These are phyloP conservation scores for Hypanus sabinus DNA, from an alignment of 2,113 vertebrate genomes.

Conservation along the genomic window DNA sequence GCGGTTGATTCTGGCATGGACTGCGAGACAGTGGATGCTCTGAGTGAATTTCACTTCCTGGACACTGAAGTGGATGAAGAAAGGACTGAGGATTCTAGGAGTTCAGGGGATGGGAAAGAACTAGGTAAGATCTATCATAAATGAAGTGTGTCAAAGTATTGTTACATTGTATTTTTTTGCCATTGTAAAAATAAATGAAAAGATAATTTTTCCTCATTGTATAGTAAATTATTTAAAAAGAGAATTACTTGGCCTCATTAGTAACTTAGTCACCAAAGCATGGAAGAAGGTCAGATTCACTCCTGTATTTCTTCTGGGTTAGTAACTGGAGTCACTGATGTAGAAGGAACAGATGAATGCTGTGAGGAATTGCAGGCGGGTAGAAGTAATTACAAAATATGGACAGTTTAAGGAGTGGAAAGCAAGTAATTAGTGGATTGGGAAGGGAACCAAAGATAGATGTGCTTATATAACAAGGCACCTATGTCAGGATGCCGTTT, in stretches of 20 bases:
- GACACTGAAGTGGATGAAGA: conserved; percentile 79
- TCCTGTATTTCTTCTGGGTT: neutral
- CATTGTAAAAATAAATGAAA: neutral
- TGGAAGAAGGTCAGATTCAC: neutral
- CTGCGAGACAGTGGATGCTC: conserved; percentile 75
- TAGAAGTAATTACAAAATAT: no score
- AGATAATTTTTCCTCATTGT: neutral
- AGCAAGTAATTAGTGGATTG: no score
- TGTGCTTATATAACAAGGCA: no score
- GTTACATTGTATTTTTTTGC: neutral
- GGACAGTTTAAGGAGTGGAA: no score
- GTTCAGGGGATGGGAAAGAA: conserved; percentile 68
- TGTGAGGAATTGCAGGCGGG: neutral
- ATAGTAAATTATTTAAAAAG: neutral
- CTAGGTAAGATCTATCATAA: conserved; percentile 55
- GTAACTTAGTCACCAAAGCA: neutral
- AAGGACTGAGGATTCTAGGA: conserved; percentile 67
- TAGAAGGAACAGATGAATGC: neutral
- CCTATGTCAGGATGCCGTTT: no score
- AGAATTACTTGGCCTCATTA: neutral
- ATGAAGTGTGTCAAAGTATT: neutral
- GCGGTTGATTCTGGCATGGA: conserved; percentile 15
- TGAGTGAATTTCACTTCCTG: conserved; percentile 81
- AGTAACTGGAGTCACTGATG: neutral
- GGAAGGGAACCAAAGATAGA: no score